phyloP scores from a whole-genome alignment of 2,113 vertebrate genomes.

The Rhynchomys soricoides region DNA sequence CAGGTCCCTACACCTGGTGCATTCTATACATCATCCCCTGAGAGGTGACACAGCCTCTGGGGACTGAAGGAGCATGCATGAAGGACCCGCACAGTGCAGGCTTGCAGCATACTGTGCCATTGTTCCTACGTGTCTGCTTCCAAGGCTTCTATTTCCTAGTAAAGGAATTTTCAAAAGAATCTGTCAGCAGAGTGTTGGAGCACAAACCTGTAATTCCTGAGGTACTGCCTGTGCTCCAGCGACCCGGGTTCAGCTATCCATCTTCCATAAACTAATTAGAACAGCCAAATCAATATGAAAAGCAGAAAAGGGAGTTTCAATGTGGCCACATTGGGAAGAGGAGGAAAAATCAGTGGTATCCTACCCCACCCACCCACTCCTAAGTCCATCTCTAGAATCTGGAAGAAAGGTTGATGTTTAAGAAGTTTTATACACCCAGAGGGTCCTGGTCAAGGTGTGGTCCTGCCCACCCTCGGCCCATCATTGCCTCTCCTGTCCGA shows the following conservation, averaged over 20 bases:
- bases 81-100: background rate
- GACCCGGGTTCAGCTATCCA: background rate
- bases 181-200: no score
- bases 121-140: background rate
- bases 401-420: background rate
- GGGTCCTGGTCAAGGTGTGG: background rate
- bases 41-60: background rate
- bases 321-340: background rate
- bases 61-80: rapidly evolving
- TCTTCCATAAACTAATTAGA: background rate
- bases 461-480: background rate
- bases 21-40: background rate
- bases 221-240: background rate
- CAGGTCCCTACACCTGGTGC: background rate
- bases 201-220: background rate
- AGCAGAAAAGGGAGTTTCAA: background rate
- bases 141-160: background rate
- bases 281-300: background rate
- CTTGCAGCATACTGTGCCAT: rapidly evolving
- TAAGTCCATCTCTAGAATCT: background rate
- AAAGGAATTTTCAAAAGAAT: background rate
- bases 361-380: background rate
- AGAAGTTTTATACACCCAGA: no score
- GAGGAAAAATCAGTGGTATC: background rate
- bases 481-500: background rate